Evolutionary conservation across 2,113 vertebrate genomes (phyloP), one percentile per base, ranked within the genome.

Genomic region (Hemibagrus wyckioides): DNA sequence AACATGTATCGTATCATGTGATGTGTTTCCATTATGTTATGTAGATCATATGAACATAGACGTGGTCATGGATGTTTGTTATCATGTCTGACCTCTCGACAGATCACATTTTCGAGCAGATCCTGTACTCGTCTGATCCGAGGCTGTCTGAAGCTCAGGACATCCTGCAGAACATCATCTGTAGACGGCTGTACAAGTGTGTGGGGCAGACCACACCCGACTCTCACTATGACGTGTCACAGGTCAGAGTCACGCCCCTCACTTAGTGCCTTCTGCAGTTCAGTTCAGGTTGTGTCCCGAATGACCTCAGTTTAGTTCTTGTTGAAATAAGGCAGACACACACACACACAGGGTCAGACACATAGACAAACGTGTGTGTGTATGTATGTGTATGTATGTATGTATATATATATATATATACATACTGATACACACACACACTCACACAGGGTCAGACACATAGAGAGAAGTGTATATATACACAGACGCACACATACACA

Each of bases 21-120:
- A n/a, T 28, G 63, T 67, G 63, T 67, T 6, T 67, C 13, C 17
- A 5, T 30, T 14, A 30, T 30, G 13, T 28, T 15, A 5, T 15
- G 13, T 13, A n/a, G 59, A 8, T 61, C 25, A 2, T 61, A 9
- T 28, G 10, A 65, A 19, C n/a, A 8, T 30, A 28, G 4, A 1
- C 1, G 28, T 65, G n/a, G 28, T 13, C 1, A 15, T 19, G 28
- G 3, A 13, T 30, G 30, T 73, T 39, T 23, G 7, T 85, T 71
- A 7, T 83, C 6, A n/a, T 28, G 0, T 67, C 25, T 79, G 48
- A 83, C 14, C 23, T 71, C 36, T 57, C 57, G 59, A 89, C 86
- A 99, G 98, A 99, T 94, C 91, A 95, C 10, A 91, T 99, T 88
- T 98, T 97, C 93, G 94, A 97, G 92, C 95, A 96, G 89, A 99